Conservation (phyloP, 2,888 invertebrate genomes). For the Lasioglossum leucozonium region DNA sequence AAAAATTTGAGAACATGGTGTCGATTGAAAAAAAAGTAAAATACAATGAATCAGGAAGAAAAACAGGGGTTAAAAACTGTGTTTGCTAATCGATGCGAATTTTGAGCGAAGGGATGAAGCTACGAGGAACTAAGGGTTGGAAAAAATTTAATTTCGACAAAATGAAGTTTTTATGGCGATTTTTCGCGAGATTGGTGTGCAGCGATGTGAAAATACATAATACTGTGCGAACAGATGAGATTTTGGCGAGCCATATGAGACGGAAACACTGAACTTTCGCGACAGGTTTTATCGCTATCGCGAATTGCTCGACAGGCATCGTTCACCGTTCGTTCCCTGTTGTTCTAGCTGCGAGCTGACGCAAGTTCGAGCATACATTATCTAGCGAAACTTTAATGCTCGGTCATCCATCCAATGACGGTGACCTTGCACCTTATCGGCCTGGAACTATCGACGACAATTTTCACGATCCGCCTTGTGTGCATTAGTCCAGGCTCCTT, state of each 20-base stretch:
- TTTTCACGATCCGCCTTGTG: conserved; percentile 52
- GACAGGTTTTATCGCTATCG: conserved; percentile 31
- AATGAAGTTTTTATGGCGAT: neutral
- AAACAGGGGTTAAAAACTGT: neutral
- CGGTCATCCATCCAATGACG: conserved; percentile 70
- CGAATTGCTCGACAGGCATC: conserved; percentile 37
- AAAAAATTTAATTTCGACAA: neutral
- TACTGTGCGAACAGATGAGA: neutral
- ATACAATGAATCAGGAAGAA: no score
- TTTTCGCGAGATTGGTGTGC: neutral
- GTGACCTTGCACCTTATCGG: conserved; percentile 69
- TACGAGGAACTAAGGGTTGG: neutral
- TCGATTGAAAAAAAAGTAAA: neutral
- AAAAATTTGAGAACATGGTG: neutral
- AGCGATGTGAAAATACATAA: neutral
- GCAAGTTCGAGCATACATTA: conserved; percentile 63
- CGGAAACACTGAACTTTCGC: conserved; percentile 26
- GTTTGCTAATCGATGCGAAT: neutral
- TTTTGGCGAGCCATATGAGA: neutral
- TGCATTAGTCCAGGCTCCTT: conserved; percentile 41
- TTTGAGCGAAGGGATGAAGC: neutral
- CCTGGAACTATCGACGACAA: conserved; percentile 48
- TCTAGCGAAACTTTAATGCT: conserved; percentile 68
- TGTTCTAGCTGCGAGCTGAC: conserved; percentile 43
- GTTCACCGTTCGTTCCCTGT: conserved; percentile 22